These are phyloP conservation scores for Pseudeuparius sepicola DNA, from an alignment of 2,888 invertebrate species.

Conservation along the genomic window DNA sequence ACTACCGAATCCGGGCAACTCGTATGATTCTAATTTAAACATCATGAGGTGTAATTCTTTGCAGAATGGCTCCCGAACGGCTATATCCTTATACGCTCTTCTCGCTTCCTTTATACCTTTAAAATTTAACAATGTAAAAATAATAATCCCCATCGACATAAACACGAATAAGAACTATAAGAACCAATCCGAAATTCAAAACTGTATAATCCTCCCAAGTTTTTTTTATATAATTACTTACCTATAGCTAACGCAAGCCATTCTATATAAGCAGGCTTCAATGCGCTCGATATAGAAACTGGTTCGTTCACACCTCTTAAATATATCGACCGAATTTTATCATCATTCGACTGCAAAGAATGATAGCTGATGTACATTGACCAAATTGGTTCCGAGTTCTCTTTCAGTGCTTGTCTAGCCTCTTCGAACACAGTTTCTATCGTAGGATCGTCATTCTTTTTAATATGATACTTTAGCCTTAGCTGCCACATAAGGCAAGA, in stretches of 20 bases:
- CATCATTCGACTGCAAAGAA: constrained; percentile 33
- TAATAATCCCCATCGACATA: too few species aligned
- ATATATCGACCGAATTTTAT: constrained; percentile 38
- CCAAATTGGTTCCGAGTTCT: constrained; percentile 40
- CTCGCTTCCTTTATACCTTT: constrained; percentile 49
- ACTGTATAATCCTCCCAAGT: too few species aligned
- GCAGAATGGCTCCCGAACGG: constrained; percentile 28
- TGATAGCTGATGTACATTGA: constrained; percentile 35
- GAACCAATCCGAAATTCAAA: too few species aligned
- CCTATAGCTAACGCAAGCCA: constrained; percentile 41
- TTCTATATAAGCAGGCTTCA: constrained; percentile 53
- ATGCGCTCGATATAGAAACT: constrained; percentile 40
- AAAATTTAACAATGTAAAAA: too few species aligned
- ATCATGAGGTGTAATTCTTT: constrained; percentile 33
- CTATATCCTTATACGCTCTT: constrained; percentile 50
- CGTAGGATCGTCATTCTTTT: constrained; percentile 36
- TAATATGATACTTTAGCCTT: constrained; percentile 39
- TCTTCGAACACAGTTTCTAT: constrained; percentile 26
- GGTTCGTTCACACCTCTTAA: constrained; percentile 42
- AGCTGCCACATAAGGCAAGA: constrained; percentile 44
- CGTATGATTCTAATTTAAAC: constrained; percentile 45
- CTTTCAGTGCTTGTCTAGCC: constrained; percentile 34
- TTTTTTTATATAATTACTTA: too few species aligned
- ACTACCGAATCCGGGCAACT: constrained; percentile 38
- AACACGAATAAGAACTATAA: too few species aligned